Evolutionary conservation across 2,113 vertebrate species (phyloP).

Genomic region (Brachypodius melanocephalos): DNA sequence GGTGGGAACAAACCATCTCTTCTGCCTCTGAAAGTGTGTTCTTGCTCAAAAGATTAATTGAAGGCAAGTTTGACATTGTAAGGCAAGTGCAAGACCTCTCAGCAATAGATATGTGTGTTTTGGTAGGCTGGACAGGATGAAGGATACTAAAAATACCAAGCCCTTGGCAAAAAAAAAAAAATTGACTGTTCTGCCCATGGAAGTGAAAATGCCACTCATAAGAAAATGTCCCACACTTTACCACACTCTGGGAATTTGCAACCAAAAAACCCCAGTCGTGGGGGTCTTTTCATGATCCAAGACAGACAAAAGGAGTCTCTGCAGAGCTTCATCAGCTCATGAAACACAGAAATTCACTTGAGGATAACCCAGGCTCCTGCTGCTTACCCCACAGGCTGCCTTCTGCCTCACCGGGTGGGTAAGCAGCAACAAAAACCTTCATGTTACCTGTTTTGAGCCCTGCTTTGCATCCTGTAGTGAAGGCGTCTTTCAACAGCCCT

Average conservation of each 20-base stretch:
- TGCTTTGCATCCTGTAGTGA: neutral
- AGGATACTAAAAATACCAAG: neutral
- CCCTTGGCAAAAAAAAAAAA: neutral
- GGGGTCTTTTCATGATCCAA: neutral
- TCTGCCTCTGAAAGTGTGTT: neutral
- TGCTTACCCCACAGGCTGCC: neutral
- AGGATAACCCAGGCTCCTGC: neutral
- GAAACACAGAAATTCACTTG: neutral
- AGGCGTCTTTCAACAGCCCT: neutral
- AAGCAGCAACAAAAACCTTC: neutral
- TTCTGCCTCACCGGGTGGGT: accelerated
- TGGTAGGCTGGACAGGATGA: neutral
- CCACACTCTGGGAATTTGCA: neutral
- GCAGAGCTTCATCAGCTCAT: neutral
- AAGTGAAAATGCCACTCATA: neutral
- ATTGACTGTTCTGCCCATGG: neutral
- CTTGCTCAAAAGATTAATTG: neutral
- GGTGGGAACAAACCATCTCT: neutral
- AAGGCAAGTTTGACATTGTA: neutral
- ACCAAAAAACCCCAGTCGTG: neutral
- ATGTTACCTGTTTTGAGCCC: accelerated
- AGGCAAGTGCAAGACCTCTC: neutral
- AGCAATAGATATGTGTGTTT: neutral
- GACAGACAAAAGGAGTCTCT: neutral
- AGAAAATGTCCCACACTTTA: neutral